Evolutionary conservation across 2,113 vertebrate species (phyloP), one percentile per base, ranked within the genome.

Genomic region (Python bivittatus): DNA sequence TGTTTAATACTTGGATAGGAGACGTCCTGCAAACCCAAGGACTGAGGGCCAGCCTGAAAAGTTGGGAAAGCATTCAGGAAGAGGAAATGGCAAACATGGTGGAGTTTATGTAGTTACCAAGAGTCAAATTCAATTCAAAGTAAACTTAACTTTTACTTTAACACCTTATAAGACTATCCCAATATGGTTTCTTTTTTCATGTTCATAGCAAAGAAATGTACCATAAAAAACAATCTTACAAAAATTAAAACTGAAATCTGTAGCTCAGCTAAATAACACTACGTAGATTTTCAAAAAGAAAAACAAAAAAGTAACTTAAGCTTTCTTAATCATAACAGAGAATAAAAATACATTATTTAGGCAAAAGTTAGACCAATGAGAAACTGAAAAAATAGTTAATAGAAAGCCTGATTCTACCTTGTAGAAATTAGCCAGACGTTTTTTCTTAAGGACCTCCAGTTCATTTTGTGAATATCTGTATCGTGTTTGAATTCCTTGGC

Each of bases 381-480:
- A 27, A 27, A 5, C 86, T 88, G 25, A 8, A 57, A 56, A 86
- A 87, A 83, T 3, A n/a, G 23, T 1, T 15, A 79, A 13, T 20
- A 22, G 1, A 9, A 53, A 38, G 38, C 52, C 60, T 89, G 10
- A 86, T 3, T 93, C 25, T 98, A 99, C 99, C 97, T 44, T 94
- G 53, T 97, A 96, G 89, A 97, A 97, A 91, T 97, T 97, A 20
- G 96, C 96, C 20, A 99, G 97, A 38, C 64, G 97, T 95, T 98
- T 99, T 96, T 98, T 99, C 93, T 93, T 96, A 87, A 99, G 94
- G 20, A 95, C 92, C 15, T 99, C 98, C 54, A 99, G 93, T 89
- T 99, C 99, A 54, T 44, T 97, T 86, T 97, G 98, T 2, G 99
- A 97, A 93, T 99, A 99, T 95, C 98, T 99, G n/a, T 99, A 98